Evolutionary conservation across 2,888 invertebrate genomes (phyloP).

Genomic region (Achlya flavicornis): DNA sequence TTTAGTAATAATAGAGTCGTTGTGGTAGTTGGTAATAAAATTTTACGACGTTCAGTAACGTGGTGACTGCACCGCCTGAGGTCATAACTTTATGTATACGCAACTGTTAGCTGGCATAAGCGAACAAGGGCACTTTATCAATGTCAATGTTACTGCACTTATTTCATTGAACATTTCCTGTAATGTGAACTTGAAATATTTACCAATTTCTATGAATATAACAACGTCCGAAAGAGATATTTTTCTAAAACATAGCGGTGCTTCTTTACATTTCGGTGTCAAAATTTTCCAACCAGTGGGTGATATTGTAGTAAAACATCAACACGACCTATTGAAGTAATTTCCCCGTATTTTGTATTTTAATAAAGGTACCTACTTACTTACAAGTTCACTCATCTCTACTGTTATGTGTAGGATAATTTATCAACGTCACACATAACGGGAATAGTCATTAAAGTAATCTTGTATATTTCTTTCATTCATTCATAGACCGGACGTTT

Average conservation of each 20-base stretch:
- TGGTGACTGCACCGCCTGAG: conserved; percentile 47
- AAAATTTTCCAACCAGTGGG: no score
- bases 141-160: conserved; percentile 33
- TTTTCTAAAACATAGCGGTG: not conserved
- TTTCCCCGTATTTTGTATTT: not conserved
- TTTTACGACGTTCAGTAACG: conserved; percentile 51
- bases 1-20: conserved; percentile 34
- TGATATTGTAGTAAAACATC: not conserved
- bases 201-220: not conserved
- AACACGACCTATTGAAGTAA: not conserved
- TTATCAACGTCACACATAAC: conserved; percentile 4
- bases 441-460: not conserved
- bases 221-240: no score
- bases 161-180: conserved; percentile 13
- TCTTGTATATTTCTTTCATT: not conserved
- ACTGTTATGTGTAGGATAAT: not conserved
- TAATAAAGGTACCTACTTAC: not conserved
- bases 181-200: conserved; percentile 6
- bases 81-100: conserved; percentile 45
- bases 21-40: conserved; percentile 51
- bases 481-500: not conserved
- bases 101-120: conserved; percentile 30
- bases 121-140: conserved; percentile 34
- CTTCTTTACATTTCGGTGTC: no score
- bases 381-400: not conserved